Percentiles rank a stretch among this genome's conserved stretches.
These are phyloP conservation scores for Takifugu rubripes DNA, from an alignment of 2,797 vertebrate species.

Conservation along the genomic window DNA sequence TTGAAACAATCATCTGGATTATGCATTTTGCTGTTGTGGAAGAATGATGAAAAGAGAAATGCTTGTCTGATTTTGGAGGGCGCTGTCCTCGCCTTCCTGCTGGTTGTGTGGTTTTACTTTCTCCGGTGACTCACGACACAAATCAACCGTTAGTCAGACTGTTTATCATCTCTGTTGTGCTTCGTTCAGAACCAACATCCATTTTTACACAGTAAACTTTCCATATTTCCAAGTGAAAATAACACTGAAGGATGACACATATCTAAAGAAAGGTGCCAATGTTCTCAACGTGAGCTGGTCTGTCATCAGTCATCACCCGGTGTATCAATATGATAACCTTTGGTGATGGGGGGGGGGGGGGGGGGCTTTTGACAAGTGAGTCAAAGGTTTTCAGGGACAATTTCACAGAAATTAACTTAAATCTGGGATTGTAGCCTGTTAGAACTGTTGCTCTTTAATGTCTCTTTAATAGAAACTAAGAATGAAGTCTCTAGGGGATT, in stretches of 20 bases:
- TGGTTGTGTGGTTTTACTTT: slow-evolving; percentile 27
- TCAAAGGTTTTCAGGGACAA: slow-evolving; percentile 39
- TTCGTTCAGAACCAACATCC: slow-evolving; percentile 16
- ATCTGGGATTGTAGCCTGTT: slow-evolving; percentile 41
- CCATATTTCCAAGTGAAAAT: slow-evolving; percentile 38
- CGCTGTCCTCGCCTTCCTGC: slow-evolving; percentile 28
- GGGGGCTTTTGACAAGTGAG: slow-evolving; percentile 43
- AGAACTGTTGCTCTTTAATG: slow-evolving; percentile 3
- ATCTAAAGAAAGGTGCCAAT: slow-evolving; percentile 28
- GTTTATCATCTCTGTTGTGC: slow-evolving; percentile 17
- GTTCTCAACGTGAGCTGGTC: slow-evolving; percentile 49
- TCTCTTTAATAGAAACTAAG: background rate
- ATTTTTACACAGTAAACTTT: slow-evolving; percentile 52
- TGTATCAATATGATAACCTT: slow-evolving; percentile 65
- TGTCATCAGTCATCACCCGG: slow-evolving; percentile 46
- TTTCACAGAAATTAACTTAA: slow-evolving; percentile 77
- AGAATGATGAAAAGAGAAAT: background rate
- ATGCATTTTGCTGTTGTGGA: too few relatives aligned
- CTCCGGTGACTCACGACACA: slow-evolving; percentile 26
- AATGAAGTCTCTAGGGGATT: background rate
- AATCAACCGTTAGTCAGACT: slow-evolving; percentile 45
- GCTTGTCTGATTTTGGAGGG: background rate
- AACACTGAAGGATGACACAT: slow-evolving; percentile 42
- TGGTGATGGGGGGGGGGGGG: slow-evolving; percentile 23
- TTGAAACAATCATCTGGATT: too few relatives aligned